Conservation (phyloP, 2,888 invertebrate species). For the Aelia acuminata region DNA sequence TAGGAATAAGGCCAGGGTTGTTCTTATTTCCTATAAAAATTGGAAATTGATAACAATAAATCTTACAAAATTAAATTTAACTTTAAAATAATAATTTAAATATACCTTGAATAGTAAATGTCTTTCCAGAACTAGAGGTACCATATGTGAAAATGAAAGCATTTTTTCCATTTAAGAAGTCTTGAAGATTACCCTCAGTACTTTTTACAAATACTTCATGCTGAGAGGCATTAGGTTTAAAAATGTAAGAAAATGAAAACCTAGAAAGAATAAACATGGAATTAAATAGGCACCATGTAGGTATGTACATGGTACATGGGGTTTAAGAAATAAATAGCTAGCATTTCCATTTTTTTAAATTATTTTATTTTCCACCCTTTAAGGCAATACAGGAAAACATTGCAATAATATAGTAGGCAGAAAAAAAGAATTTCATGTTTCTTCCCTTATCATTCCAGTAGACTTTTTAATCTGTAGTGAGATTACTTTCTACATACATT, state of each 20-base stretch:
- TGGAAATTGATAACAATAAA: not conserved
- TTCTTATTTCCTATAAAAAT: conserved; percentile 74
- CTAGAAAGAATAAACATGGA: conserved; percentile 6
- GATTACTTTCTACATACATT: no score
- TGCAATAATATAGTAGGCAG: no score
- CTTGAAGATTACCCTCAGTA: conserved; percentile 71
- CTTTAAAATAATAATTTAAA: not conserved
- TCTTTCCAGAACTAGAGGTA: conserved; percentile 89
- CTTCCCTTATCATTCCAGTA: no score
- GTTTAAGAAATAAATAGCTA: no score
- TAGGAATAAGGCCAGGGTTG: conserved; percentile 78
- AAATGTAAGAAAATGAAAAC: conserved; percentile 72
- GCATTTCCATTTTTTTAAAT: no score
- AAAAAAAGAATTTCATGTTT: no score
- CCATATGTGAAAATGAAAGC: conserved; percentile 89
- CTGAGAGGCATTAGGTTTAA: conserved; percentile 71
- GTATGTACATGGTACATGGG: no score
- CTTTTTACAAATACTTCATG: conserved; percentile 74
- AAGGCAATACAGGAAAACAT: no score
- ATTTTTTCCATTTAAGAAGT: conserved; percentile 78
- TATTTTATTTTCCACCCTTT: no score
- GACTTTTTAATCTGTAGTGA: no score
- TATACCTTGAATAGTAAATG: conserved; percentile 60
- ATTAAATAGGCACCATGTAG: no score
- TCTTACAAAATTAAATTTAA: not conserved